Evolutionary conservation across 2,888 invertebrate genomes (phyloP), one percentile per base, ranked within the genome.

Genomic region (Eugnorisma glareosa): DNA sequence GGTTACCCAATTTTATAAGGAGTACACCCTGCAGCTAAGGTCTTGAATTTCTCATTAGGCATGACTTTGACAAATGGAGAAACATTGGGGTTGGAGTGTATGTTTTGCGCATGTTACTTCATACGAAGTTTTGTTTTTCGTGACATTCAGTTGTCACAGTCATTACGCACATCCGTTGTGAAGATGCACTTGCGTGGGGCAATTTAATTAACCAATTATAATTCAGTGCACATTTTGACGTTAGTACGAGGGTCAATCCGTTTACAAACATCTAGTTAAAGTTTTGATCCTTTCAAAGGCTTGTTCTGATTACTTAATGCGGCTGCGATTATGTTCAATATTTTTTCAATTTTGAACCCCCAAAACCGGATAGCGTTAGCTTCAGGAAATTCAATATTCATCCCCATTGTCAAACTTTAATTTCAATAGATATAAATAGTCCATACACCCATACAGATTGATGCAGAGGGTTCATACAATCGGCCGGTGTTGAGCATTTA

Each of bases 101-200:
- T 78, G 71, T 85, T 81, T 84, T 76, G 79, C 71, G 80, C 77
- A 72, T 75, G 77, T 74, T 67, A 78, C 21, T 73, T n/a, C 43
- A 37, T 80, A 37, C n/a, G 15, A 54, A 80, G 77, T 85, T 85
- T 89, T 90, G 77, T 90, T 88, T 88, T 90, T 87, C 86, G 88
- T 88, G 82, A 86, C 85, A 76, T 91, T 90, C 89, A 86, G 84
- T 91, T 91, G 92, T 91, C 91, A 89, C 89, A 89, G 88, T 90
- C 90, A 93, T 93, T 94, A 92, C 94, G 94, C 93, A 95, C 95
- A 94, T 96, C 96, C 96, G 95, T 92, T 90, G 90, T 89, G 92
- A 90, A 91, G 92, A 94, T 93, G 92, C 91, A 92, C 90, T 92
- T 94, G 95, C 92, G 91, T 93, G 93, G 92, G 91, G 93, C 93